Percentiles rank a stretch among this genome's conserved stretches.
Evolutionary conservation across 2,888 invertebrate genomes (phyloP).

Genomic region (Sesia bembeciformis): DNA sequence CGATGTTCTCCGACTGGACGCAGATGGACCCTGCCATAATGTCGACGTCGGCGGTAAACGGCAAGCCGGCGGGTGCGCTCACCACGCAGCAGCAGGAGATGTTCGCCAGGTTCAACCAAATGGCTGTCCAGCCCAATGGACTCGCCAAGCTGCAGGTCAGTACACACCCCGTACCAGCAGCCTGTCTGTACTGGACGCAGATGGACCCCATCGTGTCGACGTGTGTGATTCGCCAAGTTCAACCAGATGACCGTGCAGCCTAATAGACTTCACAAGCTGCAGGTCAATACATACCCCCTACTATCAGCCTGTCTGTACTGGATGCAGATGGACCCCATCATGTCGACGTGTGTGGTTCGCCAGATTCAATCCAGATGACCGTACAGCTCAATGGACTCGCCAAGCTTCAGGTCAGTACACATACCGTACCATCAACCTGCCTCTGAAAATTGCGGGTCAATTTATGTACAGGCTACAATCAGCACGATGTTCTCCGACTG

Average conservation of each 20-base stretch:
- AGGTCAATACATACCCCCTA: background rate
- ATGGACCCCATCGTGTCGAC: conserved; percentile 93
- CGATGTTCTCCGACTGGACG: conserved; percentile 86
- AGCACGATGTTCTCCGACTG: no score
- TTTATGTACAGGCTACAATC: no score
- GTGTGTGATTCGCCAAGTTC: conserved; percentile 64
- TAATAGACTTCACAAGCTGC: conserved; percentile 21
- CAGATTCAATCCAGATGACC: conserved; percentile 43
- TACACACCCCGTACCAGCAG: background rate
- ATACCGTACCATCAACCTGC: background rate
- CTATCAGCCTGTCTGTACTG: background rate
- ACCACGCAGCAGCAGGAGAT: conserved; percentile 41
- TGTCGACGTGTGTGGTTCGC: conserved; percentile 19
- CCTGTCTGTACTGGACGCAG: conserved; percentile 81
- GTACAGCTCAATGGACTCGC: conserved; percentile 28
- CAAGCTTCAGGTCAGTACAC: conserved; percentile 8
- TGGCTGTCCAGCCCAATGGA: conserved; percentile 27
- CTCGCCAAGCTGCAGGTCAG: conserved; percentile 14
- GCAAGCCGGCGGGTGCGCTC: conserved; percentile 30
- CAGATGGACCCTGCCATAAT: conserved; percentile 95
- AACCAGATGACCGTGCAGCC: conserved; percentile 35
- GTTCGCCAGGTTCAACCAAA: conserved; percentile 55
- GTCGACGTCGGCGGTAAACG: conserved; percentile 78
- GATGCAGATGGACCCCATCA: no score
- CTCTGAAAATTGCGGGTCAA: no score